These are phyloP conservation scores for Lampropteryx suffumata DNA, from an alignment of 2,888 invertebrate species.

Conservation along the genomic window DNA sequence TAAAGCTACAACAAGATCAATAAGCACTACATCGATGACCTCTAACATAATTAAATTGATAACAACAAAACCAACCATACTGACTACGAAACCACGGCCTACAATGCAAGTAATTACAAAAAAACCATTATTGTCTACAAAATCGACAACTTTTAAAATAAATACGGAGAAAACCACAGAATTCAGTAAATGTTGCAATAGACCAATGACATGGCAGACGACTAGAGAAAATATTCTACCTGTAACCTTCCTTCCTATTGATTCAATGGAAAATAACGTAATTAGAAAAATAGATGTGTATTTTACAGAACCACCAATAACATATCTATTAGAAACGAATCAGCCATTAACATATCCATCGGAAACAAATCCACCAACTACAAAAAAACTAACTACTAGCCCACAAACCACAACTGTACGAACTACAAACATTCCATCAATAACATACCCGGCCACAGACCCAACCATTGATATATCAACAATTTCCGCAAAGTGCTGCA, in stretches of 20 bases:
- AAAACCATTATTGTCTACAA: not conserved
- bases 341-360: too few relatives aligned
- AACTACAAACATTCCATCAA: too few relatives aligned
- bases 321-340: too few relatives aligned
- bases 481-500: slow-evolving; percentile 28
- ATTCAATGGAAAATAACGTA: slow-evolving; percentile 1
- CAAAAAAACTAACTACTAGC: not conserved
- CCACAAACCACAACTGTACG: not conserved
- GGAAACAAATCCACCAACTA: too few relatives aligned
- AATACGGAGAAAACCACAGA: not conserved
- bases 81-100: not conserved
- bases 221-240: slow-evolving; percentile 23
- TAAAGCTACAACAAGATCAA: not conserved
- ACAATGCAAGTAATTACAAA: not conserved
- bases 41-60: slow-evolving; percentile 3
- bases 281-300: not conserved
- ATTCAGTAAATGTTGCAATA: slow-evolving; percentile 33
- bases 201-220: slow-evolving; percentile 40
- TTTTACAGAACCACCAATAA: too few relatives aligned
- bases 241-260: not conserved
- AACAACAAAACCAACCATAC: slow-evolving; percentile 5
- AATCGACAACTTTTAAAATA: slow-evolving; percentile 6
- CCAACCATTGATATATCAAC: not conserved
- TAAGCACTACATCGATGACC: not conserved
- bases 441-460: not conserved